phyloP scores from a whole-genome alignment of 2,113 vertebrate genomes.

The Holacanthus passer region DNA sequence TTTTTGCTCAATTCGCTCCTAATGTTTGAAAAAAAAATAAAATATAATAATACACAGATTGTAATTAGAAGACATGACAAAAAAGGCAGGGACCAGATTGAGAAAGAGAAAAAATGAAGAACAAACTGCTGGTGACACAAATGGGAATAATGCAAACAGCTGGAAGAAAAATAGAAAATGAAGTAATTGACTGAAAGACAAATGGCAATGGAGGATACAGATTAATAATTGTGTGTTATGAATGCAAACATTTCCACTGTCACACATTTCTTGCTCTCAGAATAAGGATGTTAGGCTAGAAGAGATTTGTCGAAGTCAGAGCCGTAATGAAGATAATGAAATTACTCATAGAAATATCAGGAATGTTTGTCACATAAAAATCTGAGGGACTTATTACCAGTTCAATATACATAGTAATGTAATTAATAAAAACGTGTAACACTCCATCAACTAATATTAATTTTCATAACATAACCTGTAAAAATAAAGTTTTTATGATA shows the following conservation, averaged over 20 bases:
- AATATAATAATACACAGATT: background rate
- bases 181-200: constrained; percentile 39
- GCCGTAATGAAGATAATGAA: background rate
- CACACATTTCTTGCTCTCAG: constrained; percentile 14
- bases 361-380: constrained; percentile 2
- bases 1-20: background rate
- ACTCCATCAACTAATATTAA: background rate
- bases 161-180: constrained; percentile 15
- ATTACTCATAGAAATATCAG: constrained; percentile 8
- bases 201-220: constrained; percentile 7
- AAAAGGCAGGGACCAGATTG: background rate
- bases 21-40: background rate
- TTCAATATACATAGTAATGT: background rate
- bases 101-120: background rate
- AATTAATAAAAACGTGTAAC: background rate
- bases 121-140: constrained; percentile 24
- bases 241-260: constrained; percentile 32
- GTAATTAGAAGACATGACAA: constrained; percentile 17
- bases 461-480: background rate
- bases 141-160: constrained; percentile 27
- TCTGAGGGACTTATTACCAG: background rate
- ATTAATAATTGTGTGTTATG: constrained; percentile 33
- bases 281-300: background rate
- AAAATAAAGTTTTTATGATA: background rate
- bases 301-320: background rate